These are phyloP conservation scores for Amphipoea lucens DNA, from an alignment of 2,888 invertebrate genomes.

Conservation along the genomic window DNA sequence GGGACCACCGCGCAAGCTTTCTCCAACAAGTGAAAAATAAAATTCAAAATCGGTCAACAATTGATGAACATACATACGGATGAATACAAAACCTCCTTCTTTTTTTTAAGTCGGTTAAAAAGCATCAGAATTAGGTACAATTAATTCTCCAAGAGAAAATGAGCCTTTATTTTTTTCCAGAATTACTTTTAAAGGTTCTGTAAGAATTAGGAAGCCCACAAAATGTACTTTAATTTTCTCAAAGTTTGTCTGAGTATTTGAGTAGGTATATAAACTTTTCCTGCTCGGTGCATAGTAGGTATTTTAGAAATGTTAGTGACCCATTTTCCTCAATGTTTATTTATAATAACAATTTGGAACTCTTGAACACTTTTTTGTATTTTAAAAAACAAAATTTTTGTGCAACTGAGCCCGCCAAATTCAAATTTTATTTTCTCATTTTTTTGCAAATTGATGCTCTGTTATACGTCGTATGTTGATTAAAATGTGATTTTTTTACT, in stretches of 20 bases:
- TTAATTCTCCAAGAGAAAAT: not conserved
- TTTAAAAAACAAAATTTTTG: not conserved
- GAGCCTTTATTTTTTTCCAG: not conserved
- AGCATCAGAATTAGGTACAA: not conserved
- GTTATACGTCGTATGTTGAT: no score
- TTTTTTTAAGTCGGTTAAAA: no score
- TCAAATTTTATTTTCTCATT: no score
- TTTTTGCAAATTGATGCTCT: no score
- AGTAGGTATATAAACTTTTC: slow-evolving; percentile 1
- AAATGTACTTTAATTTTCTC: slow-evolving; percentile 15
- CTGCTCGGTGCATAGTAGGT: slow-evolving; percentile 1
- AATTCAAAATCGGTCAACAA: no score
- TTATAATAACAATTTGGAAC: slow-evolving; percentile 11
- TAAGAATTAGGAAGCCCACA: slow-evolving; percentile 4
- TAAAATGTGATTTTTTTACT: no score
- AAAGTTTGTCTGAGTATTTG: not conserved
- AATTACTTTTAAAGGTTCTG: not conserved
- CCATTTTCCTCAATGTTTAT: slow-evolving; percentile 25
- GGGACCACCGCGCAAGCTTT: no score
- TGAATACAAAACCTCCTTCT: no score
- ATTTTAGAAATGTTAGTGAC: slow-evolving; percentile 13
- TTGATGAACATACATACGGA: no score
- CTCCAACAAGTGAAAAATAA: no score
- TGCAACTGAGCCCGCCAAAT: no score
- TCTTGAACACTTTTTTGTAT: not conserved